phyloP scores from a whole-genome alignment of 1,140 invertebrate genomes.

The Macrosteles quadrilineatus region DNA sequence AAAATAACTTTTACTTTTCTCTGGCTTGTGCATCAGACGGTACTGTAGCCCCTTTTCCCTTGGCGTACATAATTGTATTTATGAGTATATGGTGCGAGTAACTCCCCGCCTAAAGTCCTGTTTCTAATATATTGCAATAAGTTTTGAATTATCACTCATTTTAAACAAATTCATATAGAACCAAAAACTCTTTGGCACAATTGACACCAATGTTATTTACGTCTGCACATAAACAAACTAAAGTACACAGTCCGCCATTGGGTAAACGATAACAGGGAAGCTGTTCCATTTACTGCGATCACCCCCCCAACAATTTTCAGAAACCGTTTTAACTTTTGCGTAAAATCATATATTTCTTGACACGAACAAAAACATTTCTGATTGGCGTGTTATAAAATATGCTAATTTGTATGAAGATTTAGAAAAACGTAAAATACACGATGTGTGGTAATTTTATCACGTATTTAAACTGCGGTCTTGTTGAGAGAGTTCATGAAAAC shows the following conservation, averaged over 20 bases:
- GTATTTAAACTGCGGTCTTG: too few species aligned
- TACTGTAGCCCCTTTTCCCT: slow-evolving; percentile 88
- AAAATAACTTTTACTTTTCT: slow-evolving; percentile 76
- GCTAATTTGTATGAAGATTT: too few species aligned
- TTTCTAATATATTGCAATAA: not conserved
- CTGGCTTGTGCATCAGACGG: slow-evolving; percentile 92
- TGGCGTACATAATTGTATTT: slow-evolving; percentile 75
- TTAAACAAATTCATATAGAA: not conserved
- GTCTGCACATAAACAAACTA: slow-evolving; percentile 25
- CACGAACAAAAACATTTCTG: too few species aligned
- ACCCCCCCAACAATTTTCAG: not conserved
- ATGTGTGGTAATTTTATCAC: too few species aligned
- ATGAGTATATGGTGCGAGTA: not conserved
- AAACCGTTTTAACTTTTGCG: not conserved
- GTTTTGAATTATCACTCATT: slow-evolving; percentile 5
- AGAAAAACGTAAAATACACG: too few species aligned
- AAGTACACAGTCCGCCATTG: slow-evolving; percentile 16
- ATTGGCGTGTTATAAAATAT: too few species aligned
- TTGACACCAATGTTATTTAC: not conserved
- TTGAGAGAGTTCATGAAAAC: slow-evolving; percentile 3
- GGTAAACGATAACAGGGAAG: slow-evolving; percentile 18
- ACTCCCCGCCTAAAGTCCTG: not conserved
- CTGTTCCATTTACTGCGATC: not conserved
- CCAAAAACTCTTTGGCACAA: not conserved
- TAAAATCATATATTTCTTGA: too few species aligned